These are phyloP conservation scores for Montifringilla adamsi DNA, from an alignment of 2,113 vertebrate species.

Conservation along the genomic window DNA sequence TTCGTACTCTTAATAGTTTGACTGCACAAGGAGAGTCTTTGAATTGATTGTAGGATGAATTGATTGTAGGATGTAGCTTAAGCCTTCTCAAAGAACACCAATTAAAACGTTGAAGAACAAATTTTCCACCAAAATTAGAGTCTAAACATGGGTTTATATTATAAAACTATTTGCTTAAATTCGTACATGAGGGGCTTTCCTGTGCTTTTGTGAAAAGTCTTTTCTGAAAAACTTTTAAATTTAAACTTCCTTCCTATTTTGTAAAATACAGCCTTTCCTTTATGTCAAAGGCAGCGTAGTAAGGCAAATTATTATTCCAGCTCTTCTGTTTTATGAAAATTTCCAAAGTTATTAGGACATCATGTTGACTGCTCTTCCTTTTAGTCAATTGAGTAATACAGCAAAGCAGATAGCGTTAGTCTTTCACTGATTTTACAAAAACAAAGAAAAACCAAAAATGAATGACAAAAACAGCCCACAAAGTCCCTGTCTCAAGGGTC, in stretches of 20 bases:
- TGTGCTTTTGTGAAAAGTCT: neutral
- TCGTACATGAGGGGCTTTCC: neutral
- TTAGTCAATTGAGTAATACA: neutral
- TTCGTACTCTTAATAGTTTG: neutral
- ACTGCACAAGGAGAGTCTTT: neutral
- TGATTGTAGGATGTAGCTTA: neutral
- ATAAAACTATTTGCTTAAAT: neutral
- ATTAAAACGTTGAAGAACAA: neutral
- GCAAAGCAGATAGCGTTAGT: neutral
- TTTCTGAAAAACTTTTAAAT: neutral
- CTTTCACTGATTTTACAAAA: neutral
- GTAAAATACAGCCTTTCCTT: neutral
- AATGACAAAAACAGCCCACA: neutral
- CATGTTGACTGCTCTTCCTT: neutral
- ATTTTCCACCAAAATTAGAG: neutral
- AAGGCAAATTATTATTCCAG: neutral
- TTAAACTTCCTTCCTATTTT: neutral
- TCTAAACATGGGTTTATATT: neutral
- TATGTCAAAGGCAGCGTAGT: neutral
- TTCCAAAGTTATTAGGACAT: neutral
- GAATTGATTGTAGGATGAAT: neutral
- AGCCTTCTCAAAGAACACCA: neutral
- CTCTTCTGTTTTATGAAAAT: neutral
- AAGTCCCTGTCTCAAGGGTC: neutral
- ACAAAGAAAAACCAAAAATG: fast-evolving